phyloP scores from a whole-genome alignment of 2,113 vertebrate species.

The Thunnus thynnus region DNA sequence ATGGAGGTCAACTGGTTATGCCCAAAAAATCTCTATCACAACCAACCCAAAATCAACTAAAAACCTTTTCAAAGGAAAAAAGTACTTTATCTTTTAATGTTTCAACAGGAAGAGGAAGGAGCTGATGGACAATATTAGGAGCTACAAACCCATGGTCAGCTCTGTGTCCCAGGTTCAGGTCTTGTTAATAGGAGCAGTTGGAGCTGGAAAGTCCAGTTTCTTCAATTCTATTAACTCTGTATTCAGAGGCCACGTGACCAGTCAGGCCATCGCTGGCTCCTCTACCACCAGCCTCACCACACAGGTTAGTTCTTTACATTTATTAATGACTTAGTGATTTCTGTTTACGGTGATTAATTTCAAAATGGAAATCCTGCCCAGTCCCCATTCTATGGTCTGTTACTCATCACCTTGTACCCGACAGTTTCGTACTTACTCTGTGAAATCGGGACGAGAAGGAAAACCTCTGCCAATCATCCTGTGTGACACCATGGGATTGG shows the following conservation, averaged over 20 bases:
- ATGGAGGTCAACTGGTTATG: no score
- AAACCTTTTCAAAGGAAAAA: neutral
- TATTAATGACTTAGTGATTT: neutral
- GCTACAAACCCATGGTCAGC: slow-evolving; percentile 23
- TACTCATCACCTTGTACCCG: neutral
- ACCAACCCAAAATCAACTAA: no score
- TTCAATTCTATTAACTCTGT: slow-evolving; percentile 74
- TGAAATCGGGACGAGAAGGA: slow-evolving; percentile 54
- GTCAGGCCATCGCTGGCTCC: slow-evolving; percentile 65
- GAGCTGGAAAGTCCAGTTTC: slow-evolving; percentile 76
- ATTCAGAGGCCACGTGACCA: slow-evolving; percentile 69
- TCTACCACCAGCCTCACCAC: slow-evolving; percentile 68
- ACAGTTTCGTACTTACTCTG: slow-evolving; percentile 64
- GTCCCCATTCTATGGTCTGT: no score
- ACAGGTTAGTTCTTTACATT: slow-evolving; percentile 35
- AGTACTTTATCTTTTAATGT: neutral
- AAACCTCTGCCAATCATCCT: slow-evolving; percentile 67
- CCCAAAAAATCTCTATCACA: no score
- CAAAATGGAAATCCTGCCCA: neutral
- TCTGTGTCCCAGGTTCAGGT: slow-evolving; percentile 51
- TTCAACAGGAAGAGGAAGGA: slow-evolving; percentile 34
- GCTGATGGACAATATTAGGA: slow-evolving; percentile 43
- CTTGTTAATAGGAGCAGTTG: slow-evolving; percentile 59
- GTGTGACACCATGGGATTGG: slow-evolving; percentile 84
- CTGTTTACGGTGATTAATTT: neutral